Evolutionary conservation across 2,888 invertebrate genomes (phyloP).

Genomic region (Pristionchus mayeri): DNA sequence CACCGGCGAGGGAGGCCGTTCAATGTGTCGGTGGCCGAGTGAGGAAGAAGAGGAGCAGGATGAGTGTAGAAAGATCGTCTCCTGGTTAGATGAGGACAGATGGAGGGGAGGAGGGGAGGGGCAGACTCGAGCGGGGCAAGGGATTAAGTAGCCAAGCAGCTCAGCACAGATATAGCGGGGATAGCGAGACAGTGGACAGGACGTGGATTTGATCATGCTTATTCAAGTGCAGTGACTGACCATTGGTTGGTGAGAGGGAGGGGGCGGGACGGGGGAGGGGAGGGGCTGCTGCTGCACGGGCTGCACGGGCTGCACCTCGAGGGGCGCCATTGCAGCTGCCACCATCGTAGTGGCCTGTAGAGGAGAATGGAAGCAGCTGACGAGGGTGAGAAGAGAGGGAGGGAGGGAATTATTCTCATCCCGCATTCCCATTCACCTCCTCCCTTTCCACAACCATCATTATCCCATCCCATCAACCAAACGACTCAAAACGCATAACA

Average conservation of each 20-base stretch:
- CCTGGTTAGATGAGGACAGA: conserved; percentile 12
- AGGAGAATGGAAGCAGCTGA: not conserved
- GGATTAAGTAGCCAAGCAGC: no score
- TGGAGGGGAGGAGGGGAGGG: not conserved
- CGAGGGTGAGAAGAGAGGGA: not conserved
- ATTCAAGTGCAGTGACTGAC: not conserved
- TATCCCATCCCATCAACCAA: not conserved
- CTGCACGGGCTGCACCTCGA: not conserved
- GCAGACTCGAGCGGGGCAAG: no score
- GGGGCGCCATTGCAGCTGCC: not conserved
- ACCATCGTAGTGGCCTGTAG: conserved; percentile 9
- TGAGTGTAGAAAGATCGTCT: conserved; percentile 13
- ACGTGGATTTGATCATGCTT: not conserved
- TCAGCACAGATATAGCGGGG: no score
- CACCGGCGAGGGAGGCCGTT: conserved; percentile 15
- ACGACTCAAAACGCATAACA: not conserved
- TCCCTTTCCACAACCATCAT: not conserved
- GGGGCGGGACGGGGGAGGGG: not conserved
- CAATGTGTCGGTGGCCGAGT: not conserved
- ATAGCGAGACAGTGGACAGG: no score
- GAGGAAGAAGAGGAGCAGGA: not conserved
- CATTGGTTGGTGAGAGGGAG: not conserved
- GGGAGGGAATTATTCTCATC: not conserved
- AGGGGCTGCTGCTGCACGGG: not conserved
- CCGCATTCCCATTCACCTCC: not conserved